phyloP scores from a whole-genome alignment of 2,888 invertebrate genomes.

The Noctua comes region DNA sequence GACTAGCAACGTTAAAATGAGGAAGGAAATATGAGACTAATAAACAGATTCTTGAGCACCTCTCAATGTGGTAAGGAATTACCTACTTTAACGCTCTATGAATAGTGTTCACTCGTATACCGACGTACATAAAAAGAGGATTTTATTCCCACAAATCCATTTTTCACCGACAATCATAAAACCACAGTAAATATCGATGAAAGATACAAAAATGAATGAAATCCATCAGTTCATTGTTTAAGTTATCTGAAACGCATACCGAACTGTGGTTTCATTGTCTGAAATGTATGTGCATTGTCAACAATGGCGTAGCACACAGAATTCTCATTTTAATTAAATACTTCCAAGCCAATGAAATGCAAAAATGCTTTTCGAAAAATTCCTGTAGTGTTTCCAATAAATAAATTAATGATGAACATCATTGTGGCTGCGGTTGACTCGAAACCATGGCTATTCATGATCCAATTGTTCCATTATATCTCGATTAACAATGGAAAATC shows the following conservation, averaged over 20 bases:
- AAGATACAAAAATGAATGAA: slow-evolving; percentile 8
- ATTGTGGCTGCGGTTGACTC: not conserved
- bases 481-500: slow-evolving; percentile 10
- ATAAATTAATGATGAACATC: slow-evolving; percentile 29
- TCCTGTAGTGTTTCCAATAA: slow-evolving; percentile 8
- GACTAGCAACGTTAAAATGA: no score
- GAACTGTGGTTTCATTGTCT: slow-evolving; percentile 24
- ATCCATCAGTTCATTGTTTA: slow-evolving; percentile 29
- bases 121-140: not conserved
- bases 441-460: not conserved
- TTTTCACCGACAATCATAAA: not conserved
- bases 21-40: not conserved
- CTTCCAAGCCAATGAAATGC: slow-evolving; percentile 9
- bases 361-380: slow-evolving; percentile 13
- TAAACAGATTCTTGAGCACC: not conserved
- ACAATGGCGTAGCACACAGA: slow-evolving; percentile 15
- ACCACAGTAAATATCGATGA: not conserved
- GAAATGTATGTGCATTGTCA: slow-evolving; percentile 8
- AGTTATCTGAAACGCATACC: slow-evolving; percentile 22
- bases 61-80: not conserved
- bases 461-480: slow-evolving; percentile 14
- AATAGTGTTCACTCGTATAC: not conserved
- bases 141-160: not conserved
- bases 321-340: slow-evolving; percentile 42
- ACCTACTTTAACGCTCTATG: not conserved